A percentile compares a stretch with the other conserved stretches of the same genome.
Conservation (phyloP, 2,888 invertebrate genomes). For the Nomada fabriciana region DNA sequence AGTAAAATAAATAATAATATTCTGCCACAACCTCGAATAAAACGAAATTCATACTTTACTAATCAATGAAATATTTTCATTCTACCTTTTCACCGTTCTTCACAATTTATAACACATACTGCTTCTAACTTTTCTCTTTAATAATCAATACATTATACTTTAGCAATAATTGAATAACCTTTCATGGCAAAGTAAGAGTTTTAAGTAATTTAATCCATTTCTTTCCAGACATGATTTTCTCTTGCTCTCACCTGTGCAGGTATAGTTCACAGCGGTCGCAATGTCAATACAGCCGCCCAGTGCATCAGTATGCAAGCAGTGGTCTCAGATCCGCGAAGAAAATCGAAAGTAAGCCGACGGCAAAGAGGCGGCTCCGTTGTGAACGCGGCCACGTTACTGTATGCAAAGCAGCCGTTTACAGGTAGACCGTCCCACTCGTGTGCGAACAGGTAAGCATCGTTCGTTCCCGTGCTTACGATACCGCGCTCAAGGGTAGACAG, state of each 20-base stretch:
- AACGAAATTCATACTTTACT: too few species aligned
- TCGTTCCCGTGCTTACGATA: slow-evolving; percentile 35
- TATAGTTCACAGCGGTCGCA: slow-evolving; percentile 39
- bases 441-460: slow-evolving; percentile 40
- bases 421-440: slow-evolving; percentile 62
- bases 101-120: too few species aligned
- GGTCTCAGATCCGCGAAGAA: slow-evolving; percentile 69
- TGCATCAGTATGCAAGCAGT: slow-evolving; percentile 66
- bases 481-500: slow-evolving; percentile 54
- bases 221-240: slow-evolving; percentile 33
- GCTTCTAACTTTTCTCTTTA: too few species aligned
- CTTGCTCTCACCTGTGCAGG: slow-evolving; percentile 50
- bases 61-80: too few species aligned
- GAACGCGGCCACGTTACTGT: slow-evolving; percentile 69
- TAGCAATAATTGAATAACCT: too few species aligned
- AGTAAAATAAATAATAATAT: too few species aligned
- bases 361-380: slow-evolving; percentile 68
- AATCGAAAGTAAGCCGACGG: slow-evolving; percentile 80
- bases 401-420: slow-evolving; percentile 74
- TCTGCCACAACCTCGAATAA: too few species aligned
- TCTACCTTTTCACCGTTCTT: too few species aligned
- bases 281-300: slow-evolving; percentile 31
- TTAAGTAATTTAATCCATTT: not conserved
- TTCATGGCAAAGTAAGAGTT: too few species aligned
- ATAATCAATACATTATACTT: too few species aligned